Evolutionary conservation across 2,797 vertebrate species (phyloP).

Genomic region (Harpagifer antarcticus): DNA sequence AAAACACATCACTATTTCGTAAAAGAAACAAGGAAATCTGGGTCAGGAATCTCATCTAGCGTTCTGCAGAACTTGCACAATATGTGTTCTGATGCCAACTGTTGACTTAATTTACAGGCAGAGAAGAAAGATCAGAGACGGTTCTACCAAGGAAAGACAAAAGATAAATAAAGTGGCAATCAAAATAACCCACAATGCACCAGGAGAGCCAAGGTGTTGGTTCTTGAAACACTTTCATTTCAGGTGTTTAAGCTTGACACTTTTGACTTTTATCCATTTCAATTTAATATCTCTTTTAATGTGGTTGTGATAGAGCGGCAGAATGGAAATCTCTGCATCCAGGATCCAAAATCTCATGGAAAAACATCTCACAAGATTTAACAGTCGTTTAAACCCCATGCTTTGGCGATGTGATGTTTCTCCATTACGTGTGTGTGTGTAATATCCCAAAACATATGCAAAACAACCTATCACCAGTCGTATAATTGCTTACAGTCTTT

Average conservation of each 20-base stretch:
- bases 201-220: background rate
- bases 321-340: too few relatives aligned
- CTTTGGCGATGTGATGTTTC: background rate
- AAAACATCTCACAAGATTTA: background rate
- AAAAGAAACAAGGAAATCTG: background rate
- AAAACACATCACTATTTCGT: slow-evolving; percentile 19
- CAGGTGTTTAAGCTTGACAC: background rate
- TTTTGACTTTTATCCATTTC: background rate
- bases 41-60: background rate
- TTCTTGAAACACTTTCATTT: background rate
- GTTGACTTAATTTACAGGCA: background rate
- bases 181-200: background rate
- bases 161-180: background rate
- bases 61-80: slow-evolving; percentile 5
- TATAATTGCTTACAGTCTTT: background rate
- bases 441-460: background rate
- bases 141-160: background rate
- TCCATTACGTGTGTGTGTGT: background rate
- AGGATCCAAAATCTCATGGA: background rate
- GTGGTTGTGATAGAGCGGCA: too few relatives aligned
- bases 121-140: background rate
- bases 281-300: background rate
- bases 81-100: background rate
- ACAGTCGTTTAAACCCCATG: background rate
- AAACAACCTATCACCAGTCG: background rate